Evolutionary conservation across 2,113 vertebrate genomes (phyloP).

Genomic region (Micromys minutus): DNA sequence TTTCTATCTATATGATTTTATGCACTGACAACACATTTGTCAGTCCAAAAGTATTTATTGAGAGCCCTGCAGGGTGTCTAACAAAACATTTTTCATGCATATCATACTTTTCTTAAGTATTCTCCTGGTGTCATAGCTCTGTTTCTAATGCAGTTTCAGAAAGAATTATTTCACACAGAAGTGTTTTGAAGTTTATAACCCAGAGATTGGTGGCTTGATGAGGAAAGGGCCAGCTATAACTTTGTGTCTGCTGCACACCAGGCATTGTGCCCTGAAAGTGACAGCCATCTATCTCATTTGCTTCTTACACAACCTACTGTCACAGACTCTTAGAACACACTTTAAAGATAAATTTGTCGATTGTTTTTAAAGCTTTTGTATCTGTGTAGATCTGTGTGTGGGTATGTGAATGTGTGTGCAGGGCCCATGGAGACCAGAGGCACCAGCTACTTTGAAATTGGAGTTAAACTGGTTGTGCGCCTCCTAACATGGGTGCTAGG

Average conservation of each 20-base stretch:
- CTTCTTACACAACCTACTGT: not conserved
- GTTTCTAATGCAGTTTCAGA: constrained; percentile 52
- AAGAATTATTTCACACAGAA: constrained; percentile 54
- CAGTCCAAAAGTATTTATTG: constrained; percentile 62
- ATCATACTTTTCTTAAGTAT: constrained; percentile 40
- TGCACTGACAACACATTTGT: constrained; percentile 49
- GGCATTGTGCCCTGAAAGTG: not conserved
- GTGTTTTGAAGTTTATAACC: constrained; percentile 48
- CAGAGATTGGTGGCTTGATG: constrained; percentile 34
- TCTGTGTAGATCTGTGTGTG: not conserved
- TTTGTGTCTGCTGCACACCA: not conserved
- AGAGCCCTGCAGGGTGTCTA: constrained; percentile 32
- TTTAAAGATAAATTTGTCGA: not conserved
- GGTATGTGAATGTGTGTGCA: not conserved
- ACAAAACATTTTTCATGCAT: constrained; percentile 7
- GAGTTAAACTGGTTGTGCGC: not conserved
- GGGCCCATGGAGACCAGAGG: not conserved
- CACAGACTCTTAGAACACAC: not conserved
- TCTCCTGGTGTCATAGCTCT: constrained; percentile 55
- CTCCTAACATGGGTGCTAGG: not conserved
- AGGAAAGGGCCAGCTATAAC: constrained; percentile 25
- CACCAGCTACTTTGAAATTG: not conserved
- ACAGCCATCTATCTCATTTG: not conserved
- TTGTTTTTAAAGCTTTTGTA: not conserved
- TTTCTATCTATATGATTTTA: constrained; percentile 58